phyloP scores from a whole-genome alignment of 2,797 vertebrate species.

The Phrynocephalus forsythii region DNA sequence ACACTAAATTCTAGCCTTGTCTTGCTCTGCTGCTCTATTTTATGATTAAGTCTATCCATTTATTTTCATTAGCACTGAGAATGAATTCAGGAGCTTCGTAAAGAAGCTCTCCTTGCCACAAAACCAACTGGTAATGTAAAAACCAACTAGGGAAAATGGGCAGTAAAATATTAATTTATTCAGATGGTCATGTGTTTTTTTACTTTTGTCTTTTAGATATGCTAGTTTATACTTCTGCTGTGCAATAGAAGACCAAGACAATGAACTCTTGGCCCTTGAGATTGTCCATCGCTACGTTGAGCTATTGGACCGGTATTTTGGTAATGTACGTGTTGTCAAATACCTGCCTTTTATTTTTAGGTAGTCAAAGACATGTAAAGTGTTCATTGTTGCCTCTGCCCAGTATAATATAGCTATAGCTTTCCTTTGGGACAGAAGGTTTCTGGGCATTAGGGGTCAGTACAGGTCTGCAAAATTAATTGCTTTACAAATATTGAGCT shows the following conservation, averaged over 20 bases:
- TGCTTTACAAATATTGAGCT: background rate
- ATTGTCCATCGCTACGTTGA: conserved; percentile 94
- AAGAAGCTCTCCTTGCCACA: background rate
- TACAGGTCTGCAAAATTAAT: background rate
- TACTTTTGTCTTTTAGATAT: conserved; percentile 81
- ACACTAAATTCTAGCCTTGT: background rate
- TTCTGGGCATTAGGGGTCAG: background rate
- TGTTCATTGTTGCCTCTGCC: background rate
- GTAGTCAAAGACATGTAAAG: background rate
- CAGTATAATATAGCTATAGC: background rate
- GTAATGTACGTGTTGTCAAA: conserved; percentile 84
- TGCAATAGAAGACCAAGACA: conserved; percentile 89
- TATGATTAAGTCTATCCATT: background rate
- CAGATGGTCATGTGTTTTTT: background rate
- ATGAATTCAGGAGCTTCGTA: background rate
- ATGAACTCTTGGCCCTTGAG: conserved; percentile 92
- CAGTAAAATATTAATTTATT: background rate
- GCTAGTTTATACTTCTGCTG: conserved; percentile 95
- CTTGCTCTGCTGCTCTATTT: background rate
- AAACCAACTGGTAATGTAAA: background rate
- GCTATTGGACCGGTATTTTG: conserved; percentile 95
- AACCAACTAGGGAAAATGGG: background rate
- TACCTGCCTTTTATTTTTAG: background rate
- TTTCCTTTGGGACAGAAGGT: conserved; percentile 22
- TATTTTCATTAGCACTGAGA: background rate